These are phyloP conservation scores for Lycocorax pyrrhopterus DNA, from an alignment of 2,113 vertebrate species.

Conservation along the genomic window DNA sequence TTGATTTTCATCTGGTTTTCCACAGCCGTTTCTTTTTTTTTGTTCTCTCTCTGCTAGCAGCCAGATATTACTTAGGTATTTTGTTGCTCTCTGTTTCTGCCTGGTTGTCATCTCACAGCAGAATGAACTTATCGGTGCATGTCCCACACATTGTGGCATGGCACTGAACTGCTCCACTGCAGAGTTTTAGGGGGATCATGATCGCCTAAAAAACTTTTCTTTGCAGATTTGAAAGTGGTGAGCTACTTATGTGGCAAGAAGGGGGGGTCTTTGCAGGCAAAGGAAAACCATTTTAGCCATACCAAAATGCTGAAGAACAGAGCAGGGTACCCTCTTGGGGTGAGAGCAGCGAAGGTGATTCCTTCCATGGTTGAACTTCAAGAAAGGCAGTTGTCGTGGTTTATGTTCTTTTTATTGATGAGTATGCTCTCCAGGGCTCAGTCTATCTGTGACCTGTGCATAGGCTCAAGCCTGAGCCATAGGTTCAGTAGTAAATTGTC, in stretches of 20 bases:
- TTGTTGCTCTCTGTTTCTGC: background rate
- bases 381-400: background rate
- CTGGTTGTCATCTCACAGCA: background rate
- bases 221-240: background rate
- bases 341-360: background rate
- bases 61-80: background rate
- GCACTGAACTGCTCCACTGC: background rate
- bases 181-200: background rate
- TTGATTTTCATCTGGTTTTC: slow-evolving; percentile 4
- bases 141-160: background rate
- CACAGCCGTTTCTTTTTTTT: background rate
- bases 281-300: background rate
- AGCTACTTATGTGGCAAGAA: background rate
- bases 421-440: background rate
- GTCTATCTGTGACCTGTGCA: background rate
- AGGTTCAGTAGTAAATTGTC: background rate
- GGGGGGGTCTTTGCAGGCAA: background rate
- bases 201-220: background rate
- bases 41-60: background rate
- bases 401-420: background rate
- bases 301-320: background rate
- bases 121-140: background rate
- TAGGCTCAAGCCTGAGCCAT: background rate
- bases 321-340: background rate
- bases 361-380: background rate